Conservation (phyloP, 2,888 invertebrate species). For the Sesamia inferens region DNA sequence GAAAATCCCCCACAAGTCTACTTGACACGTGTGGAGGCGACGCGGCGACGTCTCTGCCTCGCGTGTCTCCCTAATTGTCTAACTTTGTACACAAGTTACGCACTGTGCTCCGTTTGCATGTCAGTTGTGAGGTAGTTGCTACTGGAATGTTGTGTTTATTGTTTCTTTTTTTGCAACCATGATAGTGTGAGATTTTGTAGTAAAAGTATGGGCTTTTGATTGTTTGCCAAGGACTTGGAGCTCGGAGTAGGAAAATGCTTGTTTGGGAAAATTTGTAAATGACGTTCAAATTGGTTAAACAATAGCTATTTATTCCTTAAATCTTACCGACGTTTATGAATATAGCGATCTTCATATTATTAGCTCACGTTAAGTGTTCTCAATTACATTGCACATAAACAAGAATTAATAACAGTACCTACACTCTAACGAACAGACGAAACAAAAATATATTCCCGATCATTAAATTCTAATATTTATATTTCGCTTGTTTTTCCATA, state of each 20-base stretch:
- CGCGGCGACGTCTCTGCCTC: conserved; percentile 84
- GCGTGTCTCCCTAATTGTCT: conserved; percentile 84
- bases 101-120: conserved; percentile 64
- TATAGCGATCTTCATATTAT: no score
- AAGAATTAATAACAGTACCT: neutral
- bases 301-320: no score
- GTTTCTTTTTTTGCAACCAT: conserved; percentile 5
- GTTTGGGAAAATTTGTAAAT: no score
- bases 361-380: neutral
- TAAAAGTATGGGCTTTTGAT: neutral
- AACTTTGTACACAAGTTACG: conserved; percentile 64
- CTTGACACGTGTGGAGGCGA: conserved; percentile 65
- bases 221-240: neutral
- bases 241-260: neutral
- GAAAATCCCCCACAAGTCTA: conserved; percentile 70
- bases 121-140: conserved; percentile 20
- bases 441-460: conserved; percentile 32
- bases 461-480: conserved; percentile 30
- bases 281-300: no score
- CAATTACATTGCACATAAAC: neutral
- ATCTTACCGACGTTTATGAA: no score
- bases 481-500: conserved; percentile 29
- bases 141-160: conserved; percentile 23
- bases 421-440: conserved; percentile 11
- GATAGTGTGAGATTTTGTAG: neutral